Base-by-base conservation (phyloP, 1,140 invertebrate species). In the Chrysomallon squamiferum region DNA sequence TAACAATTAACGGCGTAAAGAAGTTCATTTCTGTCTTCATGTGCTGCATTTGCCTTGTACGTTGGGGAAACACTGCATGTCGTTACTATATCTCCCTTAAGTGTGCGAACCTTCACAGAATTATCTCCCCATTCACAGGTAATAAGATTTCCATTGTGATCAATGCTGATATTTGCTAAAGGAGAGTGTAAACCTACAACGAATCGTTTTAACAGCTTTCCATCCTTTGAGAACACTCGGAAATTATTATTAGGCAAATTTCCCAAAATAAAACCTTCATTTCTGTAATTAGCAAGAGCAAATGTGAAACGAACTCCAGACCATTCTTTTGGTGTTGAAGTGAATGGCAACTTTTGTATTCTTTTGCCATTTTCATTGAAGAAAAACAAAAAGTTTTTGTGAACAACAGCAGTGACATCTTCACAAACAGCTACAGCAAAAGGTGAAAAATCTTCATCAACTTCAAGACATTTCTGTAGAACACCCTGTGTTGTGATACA, bases 211-310 rank as follows among this genome's bases (percentile, higher is more conserved):
- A 6, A 7, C 18, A 50, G n/a, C 5, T 6, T 50, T n/a, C 47
- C 47, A 20, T 50, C 47, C n/a, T 6, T 50, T 22, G 1, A 1
- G 47, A 11, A 50, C n/a, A 22, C n/a, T 50, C 2, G 47, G 2
- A 50, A 27, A 50, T 50, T 0, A n/a, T 50, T 38, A 50, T 50
- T 20, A 9, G 47, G 47, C n/a, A 50, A 9, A n/a, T 50, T 50
- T 11, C 47, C 47, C n/a, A 50, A 6, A 22, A 50, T 27, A n/a
- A 50, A 50, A n/a, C 47, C 47, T 27, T 50, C n/a, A 1, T 50
- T 27, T 50, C 25, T 50, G 47, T n/a, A 50, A 50, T 27, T 27
- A 50, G 47, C 25, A n/a, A 50, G 47, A 50, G n/a, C n/a, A 50
- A 22, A 50, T 22, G 47, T 50, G 47, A 50, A 50, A 9, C 7